These are phyloP conservation scores for Poeciliopsis gracilis DNA, from an alignment of 2,797 vertebrate species.

Conservation along the genomic window DNA sequence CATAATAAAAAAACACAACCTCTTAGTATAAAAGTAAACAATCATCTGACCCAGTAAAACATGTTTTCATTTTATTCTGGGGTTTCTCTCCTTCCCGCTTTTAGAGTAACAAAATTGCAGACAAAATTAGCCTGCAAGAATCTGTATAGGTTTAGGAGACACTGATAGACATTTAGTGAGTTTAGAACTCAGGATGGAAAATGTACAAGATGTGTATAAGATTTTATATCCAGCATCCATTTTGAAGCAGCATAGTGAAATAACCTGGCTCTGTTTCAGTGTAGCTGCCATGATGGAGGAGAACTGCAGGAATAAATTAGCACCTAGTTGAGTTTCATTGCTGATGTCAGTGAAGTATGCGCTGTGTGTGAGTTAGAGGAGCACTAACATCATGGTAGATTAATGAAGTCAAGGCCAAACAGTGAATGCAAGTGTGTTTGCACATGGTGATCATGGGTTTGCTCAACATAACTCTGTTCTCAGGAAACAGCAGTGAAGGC, in stretches of 20 bases:
- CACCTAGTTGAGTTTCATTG: constrained; percentile 60
- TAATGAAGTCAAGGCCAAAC: constrained; percentile 54
- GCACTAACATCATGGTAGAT: constrained; percentile 42
- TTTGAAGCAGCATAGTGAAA: constrained; percentile 35
- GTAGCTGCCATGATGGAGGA: constrained; percentile 24
- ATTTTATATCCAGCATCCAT: constrained; percentile 1
- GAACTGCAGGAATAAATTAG: constrained; percentile 50
- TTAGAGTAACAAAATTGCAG: background rate
- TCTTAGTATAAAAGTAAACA: background rate
- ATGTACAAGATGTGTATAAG: constrained; percentile 1
- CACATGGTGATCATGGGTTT: constrained; percentile 59
- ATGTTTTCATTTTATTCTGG: background rate
- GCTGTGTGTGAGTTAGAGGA: constrained; percentile 43
- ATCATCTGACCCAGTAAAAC: background rate
- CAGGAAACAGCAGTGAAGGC: constrained; percentile 53
- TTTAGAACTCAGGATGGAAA: background rate
- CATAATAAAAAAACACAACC: background rate
- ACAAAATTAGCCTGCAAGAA: background rate
- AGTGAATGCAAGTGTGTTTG: constrained; percentile 52
- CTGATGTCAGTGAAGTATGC: constrained; percentile 49
- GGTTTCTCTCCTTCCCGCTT: background rate
- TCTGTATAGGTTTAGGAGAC: background rate
- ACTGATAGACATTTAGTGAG: background rate
- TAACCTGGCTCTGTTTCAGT: constrained; percentile 58
- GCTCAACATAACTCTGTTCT: constrained; percentile 54